These are phyloP conservation scores for Hipposideros armiger DNA, from an alignment of 2,113 vertebrate species.

Conservation along the genomic window DNA sequence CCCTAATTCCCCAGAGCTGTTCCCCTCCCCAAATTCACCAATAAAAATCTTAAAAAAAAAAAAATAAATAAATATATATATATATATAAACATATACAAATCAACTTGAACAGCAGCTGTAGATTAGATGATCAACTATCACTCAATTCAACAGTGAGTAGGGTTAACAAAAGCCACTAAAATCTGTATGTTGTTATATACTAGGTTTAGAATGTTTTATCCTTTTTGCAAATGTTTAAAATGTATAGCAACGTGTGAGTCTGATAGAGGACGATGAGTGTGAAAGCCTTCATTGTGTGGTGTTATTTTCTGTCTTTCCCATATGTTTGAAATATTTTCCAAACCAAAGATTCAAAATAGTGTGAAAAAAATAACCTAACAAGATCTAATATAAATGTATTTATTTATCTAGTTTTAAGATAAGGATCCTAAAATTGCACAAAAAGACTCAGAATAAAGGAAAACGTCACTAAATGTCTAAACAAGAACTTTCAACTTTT, in stretches of 20 bases:
- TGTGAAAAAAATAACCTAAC: neutral
- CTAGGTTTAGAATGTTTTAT: neutral
- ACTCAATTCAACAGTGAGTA: neutral
- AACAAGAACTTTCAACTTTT: neutral
- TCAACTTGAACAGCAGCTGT: neutral
- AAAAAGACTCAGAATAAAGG: neutral
- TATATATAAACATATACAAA: neutral
- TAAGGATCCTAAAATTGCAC: neutral
- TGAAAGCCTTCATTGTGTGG: neutral
- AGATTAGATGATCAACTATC: neutral
- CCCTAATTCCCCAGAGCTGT: too few relatives aligned
- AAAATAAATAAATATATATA: too few relatives aligned
- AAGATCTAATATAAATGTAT: neutral
- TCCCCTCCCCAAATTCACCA: too few relatives aligned
- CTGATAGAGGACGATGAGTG: neutral
- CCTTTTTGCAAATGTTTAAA: neutral
- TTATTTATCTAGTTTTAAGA: neutral
- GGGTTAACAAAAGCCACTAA: neutral
- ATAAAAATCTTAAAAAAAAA: too few relatives aligned
- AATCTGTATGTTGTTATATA: neutral
- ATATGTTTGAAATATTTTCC: neutral
- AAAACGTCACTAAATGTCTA: neutral
- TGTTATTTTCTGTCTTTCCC: neutral
- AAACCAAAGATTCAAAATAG: neutral
- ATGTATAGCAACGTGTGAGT: neutral